A percentile compares a stretch with the other conserved stretches of the same genome.
These are phyloP conservation scores for Marcusenius ussheri DNA, from an alignment of 2,113 vertebrate genomes.

Conservation along the genomic window DNA sequence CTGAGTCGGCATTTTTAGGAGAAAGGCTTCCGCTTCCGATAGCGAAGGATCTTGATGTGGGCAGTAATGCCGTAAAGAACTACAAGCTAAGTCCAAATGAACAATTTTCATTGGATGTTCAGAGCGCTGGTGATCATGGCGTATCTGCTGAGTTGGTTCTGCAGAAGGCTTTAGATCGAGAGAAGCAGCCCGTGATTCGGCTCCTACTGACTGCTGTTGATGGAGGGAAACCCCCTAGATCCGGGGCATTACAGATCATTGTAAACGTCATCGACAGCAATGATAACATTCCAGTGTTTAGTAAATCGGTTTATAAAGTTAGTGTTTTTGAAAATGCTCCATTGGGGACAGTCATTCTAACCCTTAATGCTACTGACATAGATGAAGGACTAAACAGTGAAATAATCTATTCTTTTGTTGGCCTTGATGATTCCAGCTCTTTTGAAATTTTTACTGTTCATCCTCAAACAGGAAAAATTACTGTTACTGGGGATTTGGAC, in stretches of 20 bases:
- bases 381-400: slow-evolving; percentile 38
- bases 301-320: slow-evolving; percentile 30
- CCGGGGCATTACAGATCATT: slow-evolving; percentile 23
- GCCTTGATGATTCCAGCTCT: not conserved
- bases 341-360: slow-evolving; percentile 19
- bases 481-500: slow-evolving; percentile 25
- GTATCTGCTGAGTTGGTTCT: slow-evolving; percentile 34
- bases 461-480: slow-evolving; percentile 27
- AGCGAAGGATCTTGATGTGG: slow-evolving; percentile 37
- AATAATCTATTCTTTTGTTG: slow-evolving; percentile 30
- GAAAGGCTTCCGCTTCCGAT: slow-evolving; percentile 26
- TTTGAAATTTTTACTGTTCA: slow-evolving; percentile 30
- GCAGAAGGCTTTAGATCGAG: slow-evolving; percentile 39
- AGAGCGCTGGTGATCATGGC: slow-evolving; percentile 27
- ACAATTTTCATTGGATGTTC: slow-evolving; percentile 35
- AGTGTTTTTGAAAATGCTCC: slow-evolving; percentile 31
- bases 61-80: slow-evolving; percentile 29
- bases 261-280: slow-evolving; percentile 30
- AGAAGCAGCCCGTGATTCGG: slow-evolving; percentile 32
- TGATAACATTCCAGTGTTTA: slow-evolving; percentile 34
- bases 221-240: slow-evolving; percentile 37
- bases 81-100: slow-evolving; percentile 39
- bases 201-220: slow-evolving; percentile 39
- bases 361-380: slow-evolving; percentile 29
- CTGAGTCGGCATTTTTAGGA: slow-evolving; percentile 25